These are phyloP conservation scores for Tridacna crocea DNA, from an alignment of 2,888 invertebrate genomes.

Conservation along the genomic window DNA sequence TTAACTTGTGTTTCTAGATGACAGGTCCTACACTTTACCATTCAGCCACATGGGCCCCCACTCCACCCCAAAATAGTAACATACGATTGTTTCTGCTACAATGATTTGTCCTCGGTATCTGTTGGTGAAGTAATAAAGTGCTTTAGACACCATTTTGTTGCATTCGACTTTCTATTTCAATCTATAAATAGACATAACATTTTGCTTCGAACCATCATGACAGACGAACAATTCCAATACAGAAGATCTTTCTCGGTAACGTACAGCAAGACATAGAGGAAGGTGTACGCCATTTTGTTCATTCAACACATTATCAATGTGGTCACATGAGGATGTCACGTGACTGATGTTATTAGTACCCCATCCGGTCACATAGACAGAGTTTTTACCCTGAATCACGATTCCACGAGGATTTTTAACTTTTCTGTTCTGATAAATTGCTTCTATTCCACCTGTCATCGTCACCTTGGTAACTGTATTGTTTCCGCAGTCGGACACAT, in stretches of 20 bases:
- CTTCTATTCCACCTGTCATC: conserved; percentile 16
- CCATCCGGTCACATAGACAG: conserved; percentile 1
- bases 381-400: conserved; percentile 1
- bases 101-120: too few species aligned
- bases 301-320: not conserved
- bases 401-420: conserved; percentile 10
- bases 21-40: too few species aligned
- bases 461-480: conserved; percentile 6
- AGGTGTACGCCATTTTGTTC: not conserved
- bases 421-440: not conserved
- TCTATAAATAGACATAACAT: not conserved
- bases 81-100: too few species aligned
- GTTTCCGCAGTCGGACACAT: conserved; percentile 13
- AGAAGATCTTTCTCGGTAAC: not conserved
- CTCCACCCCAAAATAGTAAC: too few species aligned
- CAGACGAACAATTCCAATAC: conserved; percentile 3
- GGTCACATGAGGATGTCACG: not conserved
- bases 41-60: too few species aligned
- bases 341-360: conserved; percentile 8
- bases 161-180: not conserved
- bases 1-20: too few species aligned
- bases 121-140: too few species aligned
- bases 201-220: conserved; percentile 8
- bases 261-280: conserved; percentile 2
- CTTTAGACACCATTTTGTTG: too few species aligned